phyloP scores from a whole-genome alignment of 1,140 invertebrate genomes.

The Globodera rostochiensis region DNA sequence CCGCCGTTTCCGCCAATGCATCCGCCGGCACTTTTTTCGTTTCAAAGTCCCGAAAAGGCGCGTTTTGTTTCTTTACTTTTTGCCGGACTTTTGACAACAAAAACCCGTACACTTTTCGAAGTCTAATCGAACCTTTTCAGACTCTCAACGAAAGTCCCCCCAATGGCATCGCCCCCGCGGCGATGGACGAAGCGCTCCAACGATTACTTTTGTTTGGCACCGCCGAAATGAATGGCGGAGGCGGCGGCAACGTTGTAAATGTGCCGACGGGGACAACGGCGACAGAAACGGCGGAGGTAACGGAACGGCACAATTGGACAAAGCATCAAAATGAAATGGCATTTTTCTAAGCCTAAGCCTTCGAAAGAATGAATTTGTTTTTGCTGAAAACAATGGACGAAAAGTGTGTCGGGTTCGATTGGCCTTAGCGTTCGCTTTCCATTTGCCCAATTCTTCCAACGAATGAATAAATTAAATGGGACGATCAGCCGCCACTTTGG shows the following conservation, averaged over 20 bases:
- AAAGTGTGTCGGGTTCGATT: too few relatives aligned
- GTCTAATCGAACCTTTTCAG: not conserved
- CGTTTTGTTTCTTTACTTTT: not conserved
- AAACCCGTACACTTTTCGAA: not conserved
- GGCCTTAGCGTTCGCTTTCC: too few relatives aligned
- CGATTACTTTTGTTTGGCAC: conserved; percentile 5
- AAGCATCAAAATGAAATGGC: not conserved
- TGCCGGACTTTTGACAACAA: not conserved
- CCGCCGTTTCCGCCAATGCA: conserved; percentile 1
- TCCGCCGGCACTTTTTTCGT: conserved; percentile 6
- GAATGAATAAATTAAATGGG: not conserved
- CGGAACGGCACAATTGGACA: not conserved
- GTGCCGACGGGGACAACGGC: not conserved
- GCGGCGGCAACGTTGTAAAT: not conserved
- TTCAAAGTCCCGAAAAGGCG: not conserved
- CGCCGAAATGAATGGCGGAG: not conserved
- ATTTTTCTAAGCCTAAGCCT: not conserved
- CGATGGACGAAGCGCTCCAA: not conserved
- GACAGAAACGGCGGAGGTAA: not conserved
- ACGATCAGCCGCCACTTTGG: not conserved
- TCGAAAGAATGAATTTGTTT: not conserved
- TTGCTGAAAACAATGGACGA: not conserved
- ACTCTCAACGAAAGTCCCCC: conserved; percentile 2
- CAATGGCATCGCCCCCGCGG: not conserved
- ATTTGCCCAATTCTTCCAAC: not conserved